Conservation (phyloP, 30 jellyfish, hydroid and myxozoan species). For the Cassiopea xamachana region DNA sequence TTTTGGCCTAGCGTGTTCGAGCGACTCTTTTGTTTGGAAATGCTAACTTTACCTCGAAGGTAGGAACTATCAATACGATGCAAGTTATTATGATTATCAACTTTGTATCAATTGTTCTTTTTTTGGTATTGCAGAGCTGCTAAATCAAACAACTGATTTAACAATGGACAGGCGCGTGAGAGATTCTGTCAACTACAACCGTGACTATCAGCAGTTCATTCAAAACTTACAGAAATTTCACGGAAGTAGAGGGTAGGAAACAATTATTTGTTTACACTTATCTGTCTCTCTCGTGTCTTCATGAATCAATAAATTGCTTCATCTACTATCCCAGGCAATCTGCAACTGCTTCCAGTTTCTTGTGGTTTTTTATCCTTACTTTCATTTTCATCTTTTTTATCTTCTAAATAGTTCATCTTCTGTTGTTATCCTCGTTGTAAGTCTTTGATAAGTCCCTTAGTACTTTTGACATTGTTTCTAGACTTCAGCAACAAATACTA, state of each 20-base stretch:
- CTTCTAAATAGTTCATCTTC: no score
- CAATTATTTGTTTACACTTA: not conserved
- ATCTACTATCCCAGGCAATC: not conserved
- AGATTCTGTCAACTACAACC: conserved; percentile 66
- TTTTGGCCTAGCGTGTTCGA: conserved; percentile 24
- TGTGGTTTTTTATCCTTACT: not conserved
- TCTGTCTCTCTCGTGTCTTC: not conserved
- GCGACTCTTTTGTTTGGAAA: conserved; percentile 8
- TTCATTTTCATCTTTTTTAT: not conserved
- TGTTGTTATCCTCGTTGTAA: no score
- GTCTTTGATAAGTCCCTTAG: no score
- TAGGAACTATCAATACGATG: not conserved
- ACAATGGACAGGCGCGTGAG: conserved; percentile 45
- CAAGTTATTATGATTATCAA: not conserved
- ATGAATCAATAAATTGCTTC: not conserved
- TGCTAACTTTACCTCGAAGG: not conserved
- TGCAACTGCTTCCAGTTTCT: not conserved
- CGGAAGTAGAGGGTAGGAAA: conserved; percentile 88
- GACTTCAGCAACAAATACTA: no score
- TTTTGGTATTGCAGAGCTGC: not conserved
- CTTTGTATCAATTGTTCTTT: not conserved
- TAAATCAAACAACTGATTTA: not conserved
- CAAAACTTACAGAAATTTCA: conserved; percentile 91
- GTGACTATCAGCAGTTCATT: conserved; percentile 76
- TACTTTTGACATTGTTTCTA: no score